Percentiles rank a stretch among this genome's conserved stretches.
Evolutionary conservation across 2,888 invertebrate species (phyloP).

Genomic region (Drosophila neotestacea): DNA sequence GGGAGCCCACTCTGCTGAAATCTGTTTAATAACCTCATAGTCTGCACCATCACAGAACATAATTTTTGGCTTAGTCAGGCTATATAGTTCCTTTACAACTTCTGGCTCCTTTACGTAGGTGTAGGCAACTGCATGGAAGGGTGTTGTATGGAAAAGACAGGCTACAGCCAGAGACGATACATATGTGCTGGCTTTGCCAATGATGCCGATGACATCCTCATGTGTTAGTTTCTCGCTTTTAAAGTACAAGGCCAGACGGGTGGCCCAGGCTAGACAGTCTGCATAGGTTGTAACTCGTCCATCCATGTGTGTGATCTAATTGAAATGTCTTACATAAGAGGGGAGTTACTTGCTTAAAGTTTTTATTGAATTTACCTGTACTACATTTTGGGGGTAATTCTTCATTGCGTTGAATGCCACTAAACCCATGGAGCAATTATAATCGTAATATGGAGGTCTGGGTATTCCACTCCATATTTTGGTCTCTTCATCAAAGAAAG

Average conservation of each 20-base stretch:
- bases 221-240: slow-evolving; percentile 59
- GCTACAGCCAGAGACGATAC: slow-evolving; percentile 42
- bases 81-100: slow-evolving; percentile 49
- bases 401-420: slow-evolving; percentile 33
- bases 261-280: slow-evolving; percentile 46
- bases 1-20: slow-evolving; percentile 55
- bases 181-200: slow-evolving; percentile 58
- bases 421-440: slow-evolving; percentile 46
- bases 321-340: neutral
- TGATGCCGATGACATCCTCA: slow-evolving; percentile 56
- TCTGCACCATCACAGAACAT: slow-evolving; percentile 67
- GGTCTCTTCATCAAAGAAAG: slow-evolving; percentile 53
- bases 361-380: slow-evolving; percentile 43
- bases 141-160: slow-evolving; percentile 63
- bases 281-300: slow-evolving; percentile 47
- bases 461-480: slow-evolving; percentile 65
- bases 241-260: slow-evolving; percentile 51
- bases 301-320: slow-evolving; percentile 55
- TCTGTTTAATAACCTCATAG: slow-evolving; percentile 59
- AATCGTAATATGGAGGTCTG: slow-evolving; percentile 25
- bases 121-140: slow-evolving; percentile 59
- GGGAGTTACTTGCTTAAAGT: neutral
- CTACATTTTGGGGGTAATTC: slow-evolving; percentile 50
- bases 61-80: slow-evolving; percentile 64
- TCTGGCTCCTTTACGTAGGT: slow-evolving; percentile 53